A percentile compares a stretch with the other conserved stretches of the same genome.
phyloP scores from a whole-genome alignment of 2,113 vertebrate species.

The Cebidichthys violaceus region DNA sequence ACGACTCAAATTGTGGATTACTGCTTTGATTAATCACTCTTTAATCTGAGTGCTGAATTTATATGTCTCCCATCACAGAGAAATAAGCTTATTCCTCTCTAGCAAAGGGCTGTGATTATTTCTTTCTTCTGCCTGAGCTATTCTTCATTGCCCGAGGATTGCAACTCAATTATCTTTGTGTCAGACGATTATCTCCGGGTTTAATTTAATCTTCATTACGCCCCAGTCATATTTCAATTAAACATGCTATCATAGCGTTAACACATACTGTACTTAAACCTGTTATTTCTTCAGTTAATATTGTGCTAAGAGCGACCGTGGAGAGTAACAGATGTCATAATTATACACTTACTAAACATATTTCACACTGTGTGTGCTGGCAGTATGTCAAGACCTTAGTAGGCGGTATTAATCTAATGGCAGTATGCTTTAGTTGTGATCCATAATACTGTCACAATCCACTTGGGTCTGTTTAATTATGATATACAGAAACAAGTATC shows the following conservation, averaged over 20 bases:
- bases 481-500: constrained; percentile 57
- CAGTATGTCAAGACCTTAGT: constrained; percentile 59
- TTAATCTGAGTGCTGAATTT: constrained; percentile 86
- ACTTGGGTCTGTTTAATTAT: constrained; percentile 75
- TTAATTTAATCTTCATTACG: constrained; percentile 95
- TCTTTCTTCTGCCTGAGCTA: constrained; percentile 77
- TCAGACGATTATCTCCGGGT: constrained; percentile 92
- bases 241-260: constrained; percentile 89
- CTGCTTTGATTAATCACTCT: constrained; percentile 86
- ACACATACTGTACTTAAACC: constrained; percentile 88
- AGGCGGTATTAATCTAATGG: constrained; percentile 85
- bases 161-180: constrained; percentile 93
- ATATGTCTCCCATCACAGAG: constrained; percentile 78
- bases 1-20: constrained; percentile 84
- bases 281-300: constrained; percentile 90
- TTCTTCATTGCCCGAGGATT: constrained; percentile 85
- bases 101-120: constrained; percentile 81
- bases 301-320: constrained; percentile 86
- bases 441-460: constrained; percentile 72
- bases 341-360: constrained; percentile 92
- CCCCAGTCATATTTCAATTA: constrained; percentile 94
- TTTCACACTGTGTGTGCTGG: constrained; percentile 85
- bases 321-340: constrained; percentile 94
- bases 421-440: constrained; percentile 84
- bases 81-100: constrained; percentile 81